Percentiles rank a stretch among this genome's conserved stretches.
phyloP scores from a whole-genome alignment of 2,888 invertebrate genomes.

The Drosophila lutescens region DNA sequence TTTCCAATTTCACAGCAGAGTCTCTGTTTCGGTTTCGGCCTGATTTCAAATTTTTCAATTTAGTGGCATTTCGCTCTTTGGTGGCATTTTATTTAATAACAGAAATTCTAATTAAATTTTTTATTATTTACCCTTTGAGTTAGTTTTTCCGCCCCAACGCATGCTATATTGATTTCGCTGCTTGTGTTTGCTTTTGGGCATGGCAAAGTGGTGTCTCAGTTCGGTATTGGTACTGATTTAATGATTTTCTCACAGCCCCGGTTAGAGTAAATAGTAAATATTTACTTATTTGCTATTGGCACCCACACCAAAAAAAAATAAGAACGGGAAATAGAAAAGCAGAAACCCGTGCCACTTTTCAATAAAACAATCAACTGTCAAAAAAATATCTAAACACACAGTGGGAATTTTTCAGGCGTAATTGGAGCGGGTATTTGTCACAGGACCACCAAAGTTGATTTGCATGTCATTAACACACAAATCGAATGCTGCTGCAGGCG shows the following conservation, averaged over 20 bases:
- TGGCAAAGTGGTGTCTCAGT: conserved; percentile 1
- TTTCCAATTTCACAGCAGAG: conserved; percentile 50
- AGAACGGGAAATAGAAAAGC: background rate
- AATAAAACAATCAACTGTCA: conserved; percentile 70
- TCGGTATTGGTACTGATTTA: conserved; percentile 46
- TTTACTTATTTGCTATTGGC: conserved; percentile 57
- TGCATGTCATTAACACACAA: conserved; percentile 73
- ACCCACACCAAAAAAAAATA: conserved; percentile 9
- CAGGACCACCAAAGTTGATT: conserved; percentile 72
- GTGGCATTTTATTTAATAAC: conserved; percentile 64
- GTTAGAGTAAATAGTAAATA: conserved; percentile 65
- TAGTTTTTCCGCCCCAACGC: conserved; percentile 23
- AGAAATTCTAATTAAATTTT: conserved; percentile 68
- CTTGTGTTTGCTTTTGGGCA: conserved; percentile 11
- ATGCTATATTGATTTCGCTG: conserved; percentile 44
- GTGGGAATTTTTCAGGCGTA: conserved; percentile 9
- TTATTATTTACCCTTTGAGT: conserved; percentile 41
- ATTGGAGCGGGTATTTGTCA: conserved; percentile 27
- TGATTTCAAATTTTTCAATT: conserved; percentile 59
- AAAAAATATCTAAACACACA: conserved; percentile 50
- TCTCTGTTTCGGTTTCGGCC: conserved; percentile 15
- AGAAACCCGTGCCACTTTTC: conserved; percentile 50
- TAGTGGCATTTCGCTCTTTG: conserved; percentile 45
- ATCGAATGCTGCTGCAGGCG: conserved; percentile 54
- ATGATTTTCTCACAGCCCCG: conserved; percentile 65